phyloP scores from a whole-genome alignment of 2,888 invertebrate species.

The Drosophila incognita region DNA sequence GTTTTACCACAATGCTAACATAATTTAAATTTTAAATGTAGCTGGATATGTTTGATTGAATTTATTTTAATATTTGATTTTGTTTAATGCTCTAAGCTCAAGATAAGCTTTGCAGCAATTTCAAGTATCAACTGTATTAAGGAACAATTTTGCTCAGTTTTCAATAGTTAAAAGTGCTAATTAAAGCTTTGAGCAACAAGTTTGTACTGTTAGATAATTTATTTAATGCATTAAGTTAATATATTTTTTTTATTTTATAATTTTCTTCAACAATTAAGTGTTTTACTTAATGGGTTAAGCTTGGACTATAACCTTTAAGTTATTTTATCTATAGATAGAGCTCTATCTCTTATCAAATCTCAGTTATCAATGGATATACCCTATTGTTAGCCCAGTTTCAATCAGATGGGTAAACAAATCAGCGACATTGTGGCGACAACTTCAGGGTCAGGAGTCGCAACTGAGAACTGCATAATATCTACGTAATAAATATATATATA shows the following conservation, averaged over 20 bases:
- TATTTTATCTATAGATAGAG: neutral
- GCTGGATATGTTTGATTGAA: neutral
- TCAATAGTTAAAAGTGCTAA: neutral
- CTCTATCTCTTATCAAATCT: neutral
- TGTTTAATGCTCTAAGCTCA: neutral
- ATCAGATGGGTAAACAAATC: slow-evolving; percentile 34
- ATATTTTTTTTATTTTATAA: neutral
- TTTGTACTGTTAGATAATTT: neutral
- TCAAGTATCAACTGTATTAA: neutral
- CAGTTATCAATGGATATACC: slow-evolving; percentile 26
- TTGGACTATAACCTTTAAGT: neutral
- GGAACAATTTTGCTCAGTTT: neutral
- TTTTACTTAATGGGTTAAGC: no score
- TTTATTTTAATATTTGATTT: neutral
- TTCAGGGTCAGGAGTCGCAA: slow-evolving; percentile 54
- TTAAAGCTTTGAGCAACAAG: no score
- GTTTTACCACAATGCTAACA: neutral
- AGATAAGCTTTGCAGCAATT: neutral
- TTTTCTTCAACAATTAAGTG: neutral
- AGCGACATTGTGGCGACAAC: slow-evolving; percentile 35
- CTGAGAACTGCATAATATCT: slow-evolving; percentile 44
- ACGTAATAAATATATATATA: slow-evolving; percentile 2
- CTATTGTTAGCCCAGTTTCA: slow-evolving; percentile 10
- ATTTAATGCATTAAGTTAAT: neutral
- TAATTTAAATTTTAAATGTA: neutral